Base-by-base conservation (phyloP, 1,140 invertebrate species). In the Lordiphosa clarofinis region DNA sequence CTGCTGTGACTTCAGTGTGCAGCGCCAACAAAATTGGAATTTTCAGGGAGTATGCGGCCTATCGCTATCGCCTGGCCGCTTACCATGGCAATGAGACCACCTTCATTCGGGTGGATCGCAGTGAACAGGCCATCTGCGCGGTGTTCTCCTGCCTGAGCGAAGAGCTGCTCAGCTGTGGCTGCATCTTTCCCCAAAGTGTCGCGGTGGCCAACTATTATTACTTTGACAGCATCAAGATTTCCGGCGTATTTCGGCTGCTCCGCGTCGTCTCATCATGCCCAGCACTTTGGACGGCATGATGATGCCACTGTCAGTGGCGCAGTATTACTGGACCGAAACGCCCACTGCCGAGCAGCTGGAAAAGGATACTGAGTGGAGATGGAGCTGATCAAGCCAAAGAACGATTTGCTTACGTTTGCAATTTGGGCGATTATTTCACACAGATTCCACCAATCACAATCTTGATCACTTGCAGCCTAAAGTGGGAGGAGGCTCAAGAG, bases 1-100 rank as follows among this genome's bases (percentile, higher is more conserved):
- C 38, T 84, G 78, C 21, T 84, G 78, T 9, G 37, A 49, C 0
- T 84, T 78, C 5, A 8, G 28, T 2, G n/a, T 70, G 13, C 39
- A 43, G 13, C 40, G 74, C 0, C 15, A 38, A 0, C 4, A 24
- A 0, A n/a, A 68, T 69, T 12, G 44, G 42, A 1, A 10, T 4
- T 1, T 33, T 43, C 9, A 24, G 12, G 0, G 33, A 37, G 6
- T 6, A 59, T 19, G 36, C 33, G 2, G 15, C 46, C 12, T 88
- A 88, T 60, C 78, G 78, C 15, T 91, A 91, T 61, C 72, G 90
- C 4, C 47, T 89, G 4, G 89, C 68, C 10, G 90, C 74, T 12
- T 91, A 90, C 53, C 82, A 78, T 37, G 86, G 86, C 58, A 43
- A 71, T 4, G 60, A 75, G 21, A 73, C 81, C 1, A 74, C 66